Base-by-base conservation (phyloP, 2,113 vertebrate species). In the Ochotona curzoniae region DNA sequence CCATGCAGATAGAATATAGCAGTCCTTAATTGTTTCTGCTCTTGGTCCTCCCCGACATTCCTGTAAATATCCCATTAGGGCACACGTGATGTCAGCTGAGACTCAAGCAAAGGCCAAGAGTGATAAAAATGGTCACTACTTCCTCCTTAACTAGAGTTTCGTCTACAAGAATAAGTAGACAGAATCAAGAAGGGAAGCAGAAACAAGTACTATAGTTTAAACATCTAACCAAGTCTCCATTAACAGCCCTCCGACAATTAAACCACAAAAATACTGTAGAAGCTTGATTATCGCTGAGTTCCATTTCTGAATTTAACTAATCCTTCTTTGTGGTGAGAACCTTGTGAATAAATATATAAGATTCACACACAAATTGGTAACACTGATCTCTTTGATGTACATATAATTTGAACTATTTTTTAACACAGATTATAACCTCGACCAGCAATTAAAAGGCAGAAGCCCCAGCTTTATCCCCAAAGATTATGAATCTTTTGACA, bases 321-420 rank as follows among this genome's bases (percentile, higher is more conserved):
- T 54, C 74, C 88, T 84, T 25, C 13, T 60, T 94, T 80, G 80
- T 76, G 47, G 20, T 93, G 8, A 91, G 91, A 87, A 89, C 3
- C 17, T 13, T 23, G 26, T 67, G 67, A 89, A 90, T 20, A 93
- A 92, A 86, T 30, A 88, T 13, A 23, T 67, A 35, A 76, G 67
- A 13, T 54, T 87, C 1, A 83, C 1, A 80, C 35, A 44, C 23
- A 60, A 95, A 92, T 89, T 28, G 79, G 47, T 71, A 89, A 91
- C 91, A 87, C 8, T 86, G 54, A 74, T 12, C 4, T 82, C 70
- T 91, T 71, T 74, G 2, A 89, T 69, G 44, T n/a, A 91, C 1
- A 67, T 75, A 67, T 82, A 54, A 63, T 49, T 38, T 64, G 32
- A 83, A 18, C 30, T 93, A 25, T 63, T 89, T 71, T 81, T 54